Evolutionary conservation across 2,888 invertebrate genomes (phyloP), one percentile per base, ranked within the genome.

Genomic region (Rhyacophila evoluta): DNA sequence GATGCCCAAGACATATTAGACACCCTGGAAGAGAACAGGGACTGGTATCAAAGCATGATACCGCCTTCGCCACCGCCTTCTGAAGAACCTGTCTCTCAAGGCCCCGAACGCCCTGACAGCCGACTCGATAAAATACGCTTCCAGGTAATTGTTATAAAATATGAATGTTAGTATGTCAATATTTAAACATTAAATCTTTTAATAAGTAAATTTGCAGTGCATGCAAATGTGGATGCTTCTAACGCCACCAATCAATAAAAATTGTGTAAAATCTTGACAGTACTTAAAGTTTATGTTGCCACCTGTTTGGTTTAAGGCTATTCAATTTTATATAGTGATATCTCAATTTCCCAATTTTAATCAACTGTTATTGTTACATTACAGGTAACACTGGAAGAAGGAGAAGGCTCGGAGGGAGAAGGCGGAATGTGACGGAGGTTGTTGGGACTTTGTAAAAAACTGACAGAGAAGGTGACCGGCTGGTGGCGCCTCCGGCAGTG

Each of bases 1-100:
- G 99, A 99, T 86, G 99, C 99, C 72, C 98, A 99, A 89, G 96
- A 98, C 83, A 99, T 99, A 85, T 91, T 99, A 83, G 98, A 99
- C 88, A 98, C 97, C 72, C 91, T 99, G 85, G 99, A 99, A 88
- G 98, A 99, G 89, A 99, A 99, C 89, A 93, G 99, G 84, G 98
- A 98, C 89, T 99, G 97, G 94, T 97, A 97, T 88, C 95, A 96
- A 87, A 94, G 95, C 86, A 96, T 96, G 94, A 98, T 98, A 86
- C 97, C 98, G 55, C 96, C 97, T 78, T 97, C 96, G 86, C 98
- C 97, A 81, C 96, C 96, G 71, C 88, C 69, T 84, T 89, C 96
- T 71, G 88, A 82, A 85, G 87, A 83, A 80, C 86, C 75, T 93
- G 93, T 84, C 92, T 91, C 81, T 78, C 83, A 83, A 38, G 84